phyloP scores from a whole-genome alignment of 2,113 vertebrate genomes.

The Nannospalax galili region DNA sequence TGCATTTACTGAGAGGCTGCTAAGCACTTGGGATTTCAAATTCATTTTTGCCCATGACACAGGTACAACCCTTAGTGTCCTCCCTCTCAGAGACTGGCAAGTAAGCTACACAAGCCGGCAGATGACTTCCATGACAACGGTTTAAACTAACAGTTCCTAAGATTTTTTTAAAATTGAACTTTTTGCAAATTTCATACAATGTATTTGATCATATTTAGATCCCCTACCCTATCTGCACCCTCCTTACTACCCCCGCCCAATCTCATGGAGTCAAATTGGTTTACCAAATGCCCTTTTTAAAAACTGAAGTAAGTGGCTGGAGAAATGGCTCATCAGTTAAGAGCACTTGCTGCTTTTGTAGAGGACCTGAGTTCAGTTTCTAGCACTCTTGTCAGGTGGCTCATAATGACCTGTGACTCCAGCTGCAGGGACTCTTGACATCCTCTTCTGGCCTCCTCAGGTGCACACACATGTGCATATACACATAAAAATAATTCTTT shows the following conservation, averaged over 20 bases:
- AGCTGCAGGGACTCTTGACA: too few relatives aligned
- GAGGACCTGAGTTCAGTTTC: not conserved
- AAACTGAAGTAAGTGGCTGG: not conserved
- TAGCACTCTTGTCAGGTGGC: too few relatives aligned
- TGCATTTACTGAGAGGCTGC: not conserved
- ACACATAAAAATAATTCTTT: not conserved
- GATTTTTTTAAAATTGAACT: too few relatives aligned
- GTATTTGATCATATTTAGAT: too few relatives aligned
- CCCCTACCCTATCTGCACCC: too few relatives aligned
- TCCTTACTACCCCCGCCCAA: too few relatives aligned
- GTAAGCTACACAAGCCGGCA: not conserved
- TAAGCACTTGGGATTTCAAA: not conserved
- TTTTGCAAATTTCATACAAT: too few relatives aligned
- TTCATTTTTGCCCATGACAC: not conserved
- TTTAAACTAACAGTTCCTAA: not conserved
- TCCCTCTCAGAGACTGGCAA: not conserved
- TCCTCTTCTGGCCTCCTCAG: not conserved
- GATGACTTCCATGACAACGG: not conserved
- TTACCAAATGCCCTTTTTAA: not conserved
- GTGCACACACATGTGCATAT: not conserved
- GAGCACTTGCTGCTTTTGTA: not conserved
- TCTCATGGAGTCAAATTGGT: too few relatives aligned
- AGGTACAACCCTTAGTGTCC: not conserved
- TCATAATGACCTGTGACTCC: too few relatives aligned
- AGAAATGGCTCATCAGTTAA: not conserved